Evolutionary conservation across 2,888 invertebrate genomes (phyloP), one percentile per base, ranked within the genome.

Genomic region (Eudemis profundana): DNA sequence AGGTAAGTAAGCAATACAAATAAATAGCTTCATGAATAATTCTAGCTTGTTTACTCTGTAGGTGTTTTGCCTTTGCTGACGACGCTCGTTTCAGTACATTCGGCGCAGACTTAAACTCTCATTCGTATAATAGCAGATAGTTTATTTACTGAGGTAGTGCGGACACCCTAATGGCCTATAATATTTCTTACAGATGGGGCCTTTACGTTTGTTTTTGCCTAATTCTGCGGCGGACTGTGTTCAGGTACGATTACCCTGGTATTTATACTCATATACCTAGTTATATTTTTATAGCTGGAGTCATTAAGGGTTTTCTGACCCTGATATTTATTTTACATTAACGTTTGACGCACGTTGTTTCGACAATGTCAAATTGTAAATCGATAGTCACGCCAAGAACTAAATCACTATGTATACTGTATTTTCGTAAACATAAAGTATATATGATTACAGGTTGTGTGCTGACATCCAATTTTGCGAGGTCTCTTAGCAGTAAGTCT

Each of bases 21-120:
- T 89, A 89, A 89, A 90, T 89, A 84, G 87, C 81, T 78, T 89
- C 89, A 90, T 90, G 88, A 90, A 90, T 90, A 90, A 90, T 88
- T 78, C 86, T 75, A 75, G 69, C 69, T 74, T 69, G 74, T 78
- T 72, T 74, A 65, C 33, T 53, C 44, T 46, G 64, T 64, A 71
- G 70, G 81, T 83, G 85, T 83, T 82, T 76, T 79, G 79, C 76
- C 74, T 84, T 78, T 36, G 77, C 81, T 81, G 83, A 83, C 83
- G 83, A 83, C 77, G 77, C 73, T 66, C 75, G 74, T 78, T 78
- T 75, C 73, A 75, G 77, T 78, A 81, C 85, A 85, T 86, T 87
- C 83, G 76, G 78, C 71, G 78, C 87, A 82, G 89, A 90, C 89
- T 90, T 90, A 90, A 90, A 90, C 79, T 88, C 87, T 85, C 90